Percentiles rank a stretch among this genome's conserved stretches.
phyloP scores from a whole-genome alignment of 2,888 invertebrate genomes.

The Thymelicus acteon region DNA sequence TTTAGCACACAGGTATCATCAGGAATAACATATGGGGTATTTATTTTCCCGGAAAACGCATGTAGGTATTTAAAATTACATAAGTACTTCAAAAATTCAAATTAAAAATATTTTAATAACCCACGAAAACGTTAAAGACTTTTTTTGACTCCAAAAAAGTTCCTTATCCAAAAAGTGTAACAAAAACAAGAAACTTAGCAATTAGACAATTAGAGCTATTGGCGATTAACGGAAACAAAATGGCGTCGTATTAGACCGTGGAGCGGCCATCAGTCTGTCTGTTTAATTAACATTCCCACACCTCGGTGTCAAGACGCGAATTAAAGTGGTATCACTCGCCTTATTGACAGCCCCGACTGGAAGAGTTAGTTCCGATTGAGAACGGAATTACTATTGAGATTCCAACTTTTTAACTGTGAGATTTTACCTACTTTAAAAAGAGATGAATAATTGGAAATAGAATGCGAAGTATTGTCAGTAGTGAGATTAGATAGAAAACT shows the following conservation, averaged over 20 bases:
- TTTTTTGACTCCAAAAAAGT: background rate
- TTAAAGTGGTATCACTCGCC: conserved; percentile 75
- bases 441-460: too few relatives aligned
- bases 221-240: conserved; percentile 40
- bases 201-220: conserved; percentile 31
- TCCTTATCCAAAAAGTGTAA: background rate
- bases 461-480: background rate
- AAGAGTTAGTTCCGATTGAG: conserved; percentile 19
- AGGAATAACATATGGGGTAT: too few relatives aligned
- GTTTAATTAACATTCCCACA: conserved; percentile 80
- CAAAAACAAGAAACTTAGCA: background rate
- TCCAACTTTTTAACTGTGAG: conserved; percentile 1
- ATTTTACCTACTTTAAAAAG: too few relatives aligned
- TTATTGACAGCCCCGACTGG: conserved; percentile 61
- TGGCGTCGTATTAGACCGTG: conserved; percentile 37
- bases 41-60: too few relatives aligned
- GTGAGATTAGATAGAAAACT: background rate
- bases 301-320: conserved; percentile 71
- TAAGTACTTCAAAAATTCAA: too few relatives aligned
- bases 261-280: conserved; percentile 63
- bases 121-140: too few relatives aligned
- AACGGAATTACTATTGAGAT: conserved; percentile 16
- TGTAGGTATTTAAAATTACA: too few relatives aligned
- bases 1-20: too few relatives aligned
- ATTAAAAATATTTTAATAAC: too few relatives aligned